phyloP scores from a whole-genome alignment of 2,888 invertebrate species.

The Cistogaster globosa region DNA sequence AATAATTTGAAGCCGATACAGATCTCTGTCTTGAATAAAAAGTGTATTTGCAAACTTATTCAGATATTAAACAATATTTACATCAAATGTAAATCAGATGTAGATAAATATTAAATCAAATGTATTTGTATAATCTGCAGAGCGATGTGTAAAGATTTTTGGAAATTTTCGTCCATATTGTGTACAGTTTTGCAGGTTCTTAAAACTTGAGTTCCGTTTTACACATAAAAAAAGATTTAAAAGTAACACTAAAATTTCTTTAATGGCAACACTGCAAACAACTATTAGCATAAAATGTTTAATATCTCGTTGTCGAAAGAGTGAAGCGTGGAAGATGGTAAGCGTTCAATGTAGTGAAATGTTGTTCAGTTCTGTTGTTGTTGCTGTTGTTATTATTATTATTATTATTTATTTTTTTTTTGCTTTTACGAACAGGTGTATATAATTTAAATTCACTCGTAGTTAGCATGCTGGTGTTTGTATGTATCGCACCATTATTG shows the following conservation, averaged over 20 bases:
- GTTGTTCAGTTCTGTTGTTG: slow-evolving; percentile 31
- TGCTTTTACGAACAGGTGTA: slow-evolving; percentile 61
- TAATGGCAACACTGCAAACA: slow-evolving; percentile 8
- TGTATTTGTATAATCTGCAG: too few species aligned
- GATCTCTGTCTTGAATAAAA: too few species aligned
- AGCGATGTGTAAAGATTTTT: too few species aligned
- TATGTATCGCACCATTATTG: slow-evolving; percentile 51
- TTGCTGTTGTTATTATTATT: slow-evolving; percentile 35
- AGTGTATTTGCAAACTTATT: too few species aligned
- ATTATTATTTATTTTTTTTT: neutral
- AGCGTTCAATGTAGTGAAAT: slow-evolving; percentile 65
- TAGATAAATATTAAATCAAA: too few species aligned
- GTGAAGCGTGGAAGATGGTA: slow-evolving; percentile 57
- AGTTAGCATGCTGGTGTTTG: neutral
- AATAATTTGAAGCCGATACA: too few species aligned
- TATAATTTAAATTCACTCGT: slow-evolving; percentile 42
- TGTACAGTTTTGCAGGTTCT: too few species aligned
- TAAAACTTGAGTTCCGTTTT: too few species aligned
- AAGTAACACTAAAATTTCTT: neutral
- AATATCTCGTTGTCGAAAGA: slow-evolving; percentile 55
- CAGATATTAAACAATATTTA: too few species aligned
- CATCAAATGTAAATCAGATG: too few species aligned
- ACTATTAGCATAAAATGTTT: slow-evolving; percentile 52
- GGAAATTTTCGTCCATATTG: too few species aligned
- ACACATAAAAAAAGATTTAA: too few species aligned